Base-by-base conservation (phyloP, 2,797 vertebrate genomes). In the Lepilemur ruficaudatus region DNA sequence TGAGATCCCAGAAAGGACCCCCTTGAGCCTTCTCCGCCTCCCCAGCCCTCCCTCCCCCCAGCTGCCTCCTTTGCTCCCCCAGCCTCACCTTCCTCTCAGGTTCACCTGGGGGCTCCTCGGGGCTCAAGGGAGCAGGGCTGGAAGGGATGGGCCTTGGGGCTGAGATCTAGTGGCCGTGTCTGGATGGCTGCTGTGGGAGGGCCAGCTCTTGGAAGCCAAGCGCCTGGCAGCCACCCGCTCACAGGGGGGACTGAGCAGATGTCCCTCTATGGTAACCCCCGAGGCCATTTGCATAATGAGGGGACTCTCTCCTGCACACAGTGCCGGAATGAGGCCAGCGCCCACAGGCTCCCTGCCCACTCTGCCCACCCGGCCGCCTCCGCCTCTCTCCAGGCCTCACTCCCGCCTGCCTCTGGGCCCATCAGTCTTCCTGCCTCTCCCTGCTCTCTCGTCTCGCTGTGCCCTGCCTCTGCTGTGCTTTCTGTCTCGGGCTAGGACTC, bases 61-160 rank as follows among this genome's bases (percentile, higher is more conserved):
- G 52, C 18, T 5, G 14, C 32, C 43, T 59, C 63, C 41, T 35
- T n/a, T 61, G 55, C 11, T 35, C 14, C 38, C 69, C 52, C 25
- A 7, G 61, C 0, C 63, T 52, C 46, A n/a, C 63, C 38, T 10
- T 72, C 46, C 59, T 81, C 61, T 55, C 18, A 30, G 15, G 59
- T 38, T 41, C 50, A 67, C 25, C 35, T 30, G 1, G 4, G 22
- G 48, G 41, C 61, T 69, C 41, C 73, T 92, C n/a, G 5, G 25
- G 65, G 67, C 81, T 30, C 50, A 12, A 12, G 35, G 92, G 48
- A 43, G 22, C 35, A 38, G 15, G n/a, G 12, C 65, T 17, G 25
- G 65, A 84, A 96, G 91, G 70, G 63, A 38, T 20, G 10, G 52
- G 72, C 69, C 43, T 57, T 22, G 48, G 57, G 79, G n/a, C 80